Evolutionary conservation across 2,113 vertebrate species (phyloP), one percentile per base, ranked within the genome.

Genomic region (Nansenia antarctica): DNA sequence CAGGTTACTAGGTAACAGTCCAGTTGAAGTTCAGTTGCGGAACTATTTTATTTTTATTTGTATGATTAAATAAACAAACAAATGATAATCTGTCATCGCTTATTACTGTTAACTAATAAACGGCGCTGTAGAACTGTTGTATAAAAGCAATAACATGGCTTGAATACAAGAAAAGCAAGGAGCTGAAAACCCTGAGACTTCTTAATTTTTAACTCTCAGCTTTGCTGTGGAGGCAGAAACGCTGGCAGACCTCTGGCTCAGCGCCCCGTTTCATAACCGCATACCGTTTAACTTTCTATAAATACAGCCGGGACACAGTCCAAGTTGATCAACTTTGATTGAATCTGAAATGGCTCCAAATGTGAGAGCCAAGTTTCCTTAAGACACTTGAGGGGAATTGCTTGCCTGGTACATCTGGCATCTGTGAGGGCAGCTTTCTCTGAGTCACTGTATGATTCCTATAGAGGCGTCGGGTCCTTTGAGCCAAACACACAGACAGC

Each of bases 281-380:
- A 88, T 86, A 87, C 83, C 71, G 68, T 87, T 89, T 87, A 88
- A 86, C 82, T 87, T 90, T 90, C 90, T 90, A 91, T 90, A 90
- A 90, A 91, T 90, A 90, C 83, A 73, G 64, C 57, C n/a, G 55
- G 85, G 87, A 82, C 61, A 15, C 32, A 20, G 57, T 86, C 87
- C 87, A 91, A 88, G 86, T 87, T 89, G 87, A 90, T 88, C 88
- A 90, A 88, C 84, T 87, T 85, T 80, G 89, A 89, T 90, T 90
- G 86, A 88, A 86, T 86, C 81, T 87, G 85, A 89, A 89, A 88
- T 73, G 77, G 81, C 72, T 87, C 83, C 88, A 86, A 72, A 77
- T 70, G 64, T 7, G 31, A 30, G 72, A 79, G 89, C 89, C 87
- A 87, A 87, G 86, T 88, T 89, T 86, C 74, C 78, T 85, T 84